Conservation (phyloP, 1,140 invertebrate species). For the Neotoxoptera formosana region DNA sequence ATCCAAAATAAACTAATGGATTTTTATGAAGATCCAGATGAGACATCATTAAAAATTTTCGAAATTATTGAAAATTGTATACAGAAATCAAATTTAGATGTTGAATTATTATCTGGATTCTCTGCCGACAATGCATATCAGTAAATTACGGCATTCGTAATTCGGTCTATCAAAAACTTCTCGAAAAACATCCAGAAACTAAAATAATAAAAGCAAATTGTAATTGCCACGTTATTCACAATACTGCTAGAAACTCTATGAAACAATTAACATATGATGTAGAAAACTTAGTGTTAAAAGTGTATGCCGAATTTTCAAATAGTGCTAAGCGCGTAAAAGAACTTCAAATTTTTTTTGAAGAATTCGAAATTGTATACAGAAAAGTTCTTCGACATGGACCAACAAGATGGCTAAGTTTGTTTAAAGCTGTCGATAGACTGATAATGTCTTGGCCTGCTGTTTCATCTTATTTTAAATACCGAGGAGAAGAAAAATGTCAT, state of each 20-base stretch:
- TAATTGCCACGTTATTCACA: conserved; percentile 24
- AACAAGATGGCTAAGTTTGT: neutral
- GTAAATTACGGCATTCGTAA: conserved; percentile 60
- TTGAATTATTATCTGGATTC: conserved; percentile 58
- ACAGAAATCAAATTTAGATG: conserved; percentile 39
- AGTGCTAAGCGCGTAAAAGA: neutral
- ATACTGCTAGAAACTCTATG: neutral
- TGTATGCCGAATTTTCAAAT: conserved; percentile 17
- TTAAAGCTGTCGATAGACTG: neutral
- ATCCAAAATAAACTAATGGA: conserved; percentile 62
- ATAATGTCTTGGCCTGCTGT: neutral
- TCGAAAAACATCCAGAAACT: conserved; percentile 48
- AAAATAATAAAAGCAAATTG: conserved; percentile 27
- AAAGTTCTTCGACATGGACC: conserved; percentile 11
- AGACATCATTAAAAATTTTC: conserved; percentile 59
- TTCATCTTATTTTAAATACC: conserved; percentile 26
- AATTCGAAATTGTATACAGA: conserved; percentile 3
- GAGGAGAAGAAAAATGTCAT: neutral
- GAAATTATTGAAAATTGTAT: conserved; percentile 39
- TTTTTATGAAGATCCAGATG: conserved; percentile 60
- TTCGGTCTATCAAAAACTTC: conserved; percentile 60
- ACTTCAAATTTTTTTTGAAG: conserved; percentile 16
- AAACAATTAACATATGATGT: conserved; percentile 17
- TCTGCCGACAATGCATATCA: conserved; percentile 59
- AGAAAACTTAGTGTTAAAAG: conserved; percentile 1